Evolutionary conservation across 2,797 vertebrate species (phyloP), one percentile per base, ranked within the genome.

Genomic region (Pipistrellus nathusii): DNA sequence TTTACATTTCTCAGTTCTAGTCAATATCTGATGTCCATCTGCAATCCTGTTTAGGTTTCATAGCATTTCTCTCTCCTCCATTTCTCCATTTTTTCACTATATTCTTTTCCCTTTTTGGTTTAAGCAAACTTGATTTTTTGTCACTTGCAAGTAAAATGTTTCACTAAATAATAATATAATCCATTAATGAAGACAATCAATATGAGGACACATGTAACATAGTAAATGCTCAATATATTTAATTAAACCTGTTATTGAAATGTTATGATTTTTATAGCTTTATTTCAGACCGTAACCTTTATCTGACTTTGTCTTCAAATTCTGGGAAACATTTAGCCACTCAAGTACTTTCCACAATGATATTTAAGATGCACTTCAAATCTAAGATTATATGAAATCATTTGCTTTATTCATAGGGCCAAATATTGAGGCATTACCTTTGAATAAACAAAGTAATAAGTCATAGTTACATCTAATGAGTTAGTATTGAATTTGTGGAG

Each of bases 391-490:
- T 21, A 82, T 93, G 38, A 95, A 96, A 91, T 93, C 2, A 0
- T 94, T 93, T 85, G n/a, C 71, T 51, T 95, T 85, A 89, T 83
- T 95, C n/a, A 82, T 41, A 83, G 73, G 64, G 38, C 23, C 81
- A 96, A 92, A 91, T 93, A 89, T 73, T 84, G 41, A 88, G 57
- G 20, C 66, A 72, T 77, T 78, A 82, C 72, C n/a, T 81, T 93
- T 25, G 23, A 90, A 94, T 57, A 94, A 96, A 92, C 20, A 71
- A 76, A 94, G 38, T 86, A 89, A 91, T 96, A 95, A 88, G 83
- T 91, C 88, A 91, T 55, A 94, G 35, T 93, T 96, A 80, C 21
- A 82, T 77, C 38, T 95, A 97, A 93, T 95, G 88, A 84, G 57
- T 72, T 94, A 48, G 53, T 87, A 95, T 76, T 96, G 85, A 94